Conservation (phyloP, 92 coral and sea anemone species). For the Phenganax subtilis region DNA sequence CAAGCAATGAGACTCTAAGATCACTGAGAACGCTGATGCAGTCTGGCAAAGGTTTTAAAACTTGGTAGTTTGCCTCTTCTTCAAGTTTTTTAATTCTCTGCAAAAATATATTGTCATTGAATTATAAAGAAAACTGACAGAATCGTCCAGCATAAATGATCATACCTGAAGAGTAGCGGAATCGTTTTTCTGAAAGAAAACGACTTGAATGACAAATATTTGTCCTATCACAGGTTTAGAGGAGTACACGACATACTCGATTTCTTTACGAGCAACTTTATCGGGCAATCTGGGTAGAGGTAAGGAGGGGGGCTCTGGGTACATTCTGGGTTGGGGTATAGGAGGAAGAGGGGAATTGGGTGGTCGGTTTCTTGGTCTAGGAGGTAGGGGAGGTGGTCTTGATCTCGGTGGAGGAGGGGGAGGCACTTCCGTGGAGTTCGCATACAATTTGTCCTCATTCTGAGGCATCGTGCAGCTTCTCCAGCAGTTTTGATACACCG, state of each 20-base stretch:
- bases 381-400: slow-evolving; percentile 62
- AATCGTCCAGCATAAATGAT: neutral
- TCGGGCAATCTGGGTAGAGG: slow-evolving; percentile 46
- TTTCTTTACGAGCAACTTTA: slow-evolving; percentile 22
- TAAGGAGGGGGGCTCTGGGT: neutral
- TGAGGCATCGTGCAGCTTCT: slow-evolving; percentile 49
- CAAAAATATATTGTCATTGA: neutral
- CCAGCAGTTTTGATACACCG: slow-evolving; percentile 58
- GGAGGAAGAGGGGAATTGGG: slow-evolving; percentile 40
- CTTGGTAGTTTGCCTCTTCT: slow-evolving; percentile 55
- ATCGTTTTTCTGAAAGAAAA: slow-evolving; percentile 62
- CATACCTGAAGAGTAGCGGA: slow-evolving; percentile 64
- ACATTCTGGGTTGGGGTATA: neutral
- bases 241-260: slow-evolving; percentile 65
- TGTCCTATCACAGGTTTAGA: slow-evolving; percentile 56
- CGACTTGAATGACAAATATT: slow-evolving; percentile 69
- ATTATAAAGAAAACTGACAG: neutral
- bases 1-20: slow-evolving; percentile 48
- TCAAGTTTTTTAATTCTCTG: slow-evolving; percentile 65
- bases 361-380: slow-evolving; percentile 22
- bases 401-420: slow-evolving; percentile 55
- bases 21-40: slow-evolving; percentile 51
- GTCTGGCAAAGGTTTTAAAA: slow-evolving; percentile 51
- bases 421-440: slow-evolving; percentile 24
- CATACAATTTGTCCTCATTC: slow-evolving; percentile 16